Evolutionary conservation across 2,888 invertebrate genomes (phyloP).

Genomic region (Crepidodera aurea): DNA sequence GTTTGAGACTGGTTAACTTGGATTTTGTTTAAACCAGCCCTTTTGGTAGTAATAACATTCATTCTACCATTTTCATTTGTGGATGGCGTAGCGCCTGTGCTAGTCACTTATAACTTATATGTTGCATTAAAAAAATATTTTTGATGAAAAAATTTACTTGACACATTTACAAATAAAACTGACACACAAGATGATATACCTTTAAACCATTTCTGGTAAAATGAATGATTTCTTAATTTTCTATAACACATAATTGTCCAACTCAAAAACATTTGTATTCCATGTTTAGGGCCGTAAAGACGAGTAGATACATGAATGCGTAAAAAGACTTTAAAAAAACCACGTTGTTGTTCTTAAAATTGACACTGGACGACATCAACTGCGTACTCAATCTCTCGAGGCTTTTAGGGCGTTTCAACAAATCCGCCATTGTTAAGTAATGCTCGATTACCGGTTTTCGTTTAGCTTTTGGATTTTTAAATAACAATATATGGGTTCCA

Average conservation of each 20-base stretch:
- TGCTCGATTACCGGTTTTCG: neutral
- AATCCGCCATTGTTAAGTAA: neutral
- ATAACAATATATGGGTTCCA: neutral
- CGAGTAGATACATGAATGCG: slow-evolving; percentile 47
- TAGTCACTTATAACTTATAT: too few relatives aligned
- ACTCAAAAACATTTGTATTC: slow-evolving; percentile 44
- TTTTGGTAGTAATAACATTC: too few relatives aligned
- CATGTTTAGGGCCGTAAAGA: slow-evolving; percentile 49
- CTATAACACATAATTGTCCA: slow-evolving; percentile 5
- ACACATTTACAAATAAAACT: neutral
- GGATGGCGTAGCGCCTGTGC: too few relatives aligned
- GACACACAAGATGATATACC: neutral
- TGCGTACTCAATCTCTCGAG: slow-evolving; percentile 31
- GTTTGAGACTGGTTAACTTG: too few relatives aligned
- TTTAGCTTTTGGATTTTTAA: neutral
- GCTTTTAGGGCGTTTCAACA: slow-evolving; percentile 37
- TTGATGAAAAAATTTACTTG: neutral
- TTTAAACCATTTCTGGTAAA: neutral
- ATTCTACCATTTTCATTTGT: too few relatives aligned
- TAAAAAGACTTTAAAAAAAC: slow-evolving; percentile 46
- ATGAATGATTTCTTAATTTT: slow-evolving; percentile 5
- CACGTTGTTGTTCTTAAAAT: slow-evolving; percentile 29
- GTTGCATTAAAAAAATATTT: too few relatives aligned
- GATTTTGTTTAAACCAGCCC: too few relatives aligned
- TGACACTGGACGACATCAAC: neutral